Percentiles rank a stretch among this genome's conserved stretches.
Conservation (phyloP, 2,113 vertebrate species). For the Ibidorhyncha struthersii region DNA sequence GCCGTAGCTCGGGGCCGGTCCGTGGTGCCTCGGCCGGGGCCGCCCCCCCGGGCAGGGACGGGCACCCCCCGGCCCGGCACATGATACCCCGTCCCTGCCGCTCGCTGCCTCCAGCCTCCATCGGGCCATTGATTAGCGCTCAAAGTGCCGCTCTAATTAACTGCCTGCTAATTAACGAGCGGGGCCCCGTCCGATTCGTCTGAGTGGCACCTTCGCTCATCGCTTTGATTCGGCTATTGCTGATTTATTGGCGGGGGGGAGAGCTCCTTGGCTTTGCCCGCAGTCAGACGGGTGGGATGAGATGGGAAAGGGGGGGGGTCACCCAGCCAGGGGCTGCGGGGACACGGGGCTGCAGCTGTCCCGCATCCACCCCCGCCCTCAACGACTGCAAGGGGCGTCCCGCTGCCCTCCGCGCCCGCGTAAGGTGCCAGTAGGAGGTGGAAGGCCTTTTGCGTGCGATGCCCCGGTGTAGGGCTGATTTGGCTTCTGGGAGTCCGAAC, state of each 20-base stretch:
- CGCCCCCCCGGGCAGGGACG: neutral
- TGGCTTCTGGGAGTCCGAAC: neutral
- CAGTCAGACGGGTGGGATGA: neutral
- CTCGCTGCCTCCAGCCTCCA: conserved; percentile 76
- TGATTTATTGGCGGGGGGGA: neutral
- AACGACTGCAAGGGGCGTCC: neutral
- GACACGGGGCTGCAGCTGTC: neutral
- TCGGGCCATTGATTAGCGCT: conserved; percentile 88
- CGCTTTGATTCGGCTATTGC: conserved; percentile 69
- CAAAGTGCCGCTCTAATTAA: conserved; percentile 86
- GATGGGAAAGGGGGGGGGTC: neutral
- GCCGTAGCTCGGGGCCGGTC: neutral
- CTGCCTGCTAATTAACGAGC: conserved; percentile 84
- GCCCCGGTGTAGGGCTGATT: neutral
- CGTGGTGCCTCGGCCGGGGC: neutral
- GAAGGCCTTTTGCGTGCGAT: neutral
- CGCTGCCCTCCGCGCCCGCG: neutral
- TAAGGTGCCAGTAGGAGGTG: neutral
- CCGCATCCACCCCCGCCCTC: neutral
- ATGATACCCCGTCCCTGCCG: conserved; percentile 14
- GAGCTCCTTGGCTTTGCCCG: neutral
- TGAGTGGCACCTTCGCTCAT: conserved; percentile 82
- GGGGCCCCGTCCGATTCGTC: conserved; percentile 66
- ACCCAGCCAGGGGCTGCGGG: neutral
- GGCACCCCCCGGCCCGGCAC: neutral